Evolutionary conservation across 2,888 invertebrate genomes (phyloP), one percentile per base, ranked within the genome.

Genomic region (Cinara cedri): DNA sequence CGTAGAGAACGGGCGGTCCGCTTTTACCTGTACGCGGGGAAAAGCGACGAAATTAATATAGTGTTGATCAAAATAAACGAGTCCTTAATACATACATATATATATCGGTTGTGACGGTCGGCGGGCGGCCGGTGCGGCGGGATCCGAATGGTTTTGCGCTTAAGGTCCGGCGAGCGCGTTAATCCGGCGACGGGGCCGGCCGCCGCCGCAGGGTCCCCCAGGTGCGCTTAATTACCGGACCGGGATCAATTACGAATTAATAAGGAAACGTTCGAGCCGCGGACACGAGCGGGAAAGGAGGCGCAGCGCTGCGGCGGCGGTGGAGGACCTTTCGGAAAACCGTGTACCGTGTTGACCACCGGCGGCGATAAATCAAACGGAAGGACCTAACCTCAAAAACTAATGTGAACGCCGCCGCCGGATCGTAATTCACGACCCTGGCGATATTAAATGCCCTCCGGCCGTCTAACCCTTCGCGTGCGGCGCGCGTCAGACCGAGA

Each of bases 211-310:
- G 16, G 68, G 70, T 78, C 78, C 68, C 60, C 68, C 78, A 78
- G 78, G 78, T 78, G 78, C 78, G 78, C 78, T 78, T 78, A 78
- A 78, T 78, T 78, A 78, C 78, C 78, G 70, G 78, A 60, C 78
- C 78, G 78, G 78, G 78, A 78, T 78, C 78, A 78, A 78, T 78
- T 78, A 78, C 78, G 78, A 78, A 78, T 78, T 78, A 78, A 78
- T 78, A 78, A 78, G 78, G 78, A 78, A 78, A 42, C 78, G 78
- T 78, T 78, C 78, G 70, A 60, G 10, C 9, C 3, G 34, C 14
- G n/a, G 1, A 8, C 19, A 42, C 26, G 19, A n/a, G 3, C 26
- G 16, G n/a, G 57, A 24, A 10, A 13, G 55, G 16, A 55, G 49
- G 16, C 24, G 66, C 16, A 21, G 42, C n/a, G 46, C 60, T 9